These are phyloP conservation scores for Stratiomys singularior DNA, from an alignment of 2,888 invertebrate species.

Conservation along the genomic window DNA sequence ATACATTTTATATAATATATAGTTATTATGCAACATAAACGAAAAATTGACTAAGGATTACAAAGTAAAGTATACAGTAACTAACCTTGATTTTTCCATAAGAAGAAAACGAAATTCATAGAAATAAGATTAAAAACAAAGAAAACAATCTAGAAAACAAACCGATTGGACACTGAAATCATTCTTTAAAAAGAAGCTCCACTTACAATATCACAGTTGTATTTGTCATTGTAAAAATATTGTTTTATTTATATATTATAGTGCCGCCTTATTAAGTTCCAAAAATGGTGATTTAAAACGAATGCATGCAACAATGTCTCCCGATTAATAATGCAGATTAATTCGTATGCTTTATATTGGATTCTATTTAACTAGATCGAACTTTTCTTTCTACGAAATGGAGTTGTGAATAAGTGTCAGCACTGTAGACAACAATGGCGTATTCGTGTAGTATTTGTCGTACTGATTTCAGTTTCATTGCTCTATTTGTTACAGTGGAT, in stretches of 20 bases:
- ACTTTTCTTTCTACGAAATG: no score
- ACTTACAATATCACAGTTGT: conserved; percentile 45
- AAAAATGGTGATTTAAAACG: conserved; percentile 8
- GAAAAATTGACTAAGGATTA: conserved; percentile 17
- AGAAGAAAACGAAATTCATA: conserved; percentile 8
- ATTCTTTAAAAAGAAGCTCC: conserved; percentile 36
- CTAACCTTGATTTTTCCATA: conserved; percentile 35
- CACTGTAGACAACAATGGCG: no score
- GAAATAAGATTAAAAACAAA: conserved; percentile 14
- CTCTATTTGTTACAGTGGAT: no score
- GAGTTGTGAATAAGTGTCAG: no score
- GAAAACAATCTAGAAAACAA: conserved; percentile 21
- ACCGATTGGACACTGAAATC: conserved; percentile 24
- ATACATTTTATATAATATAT: conserved; percentile 3
- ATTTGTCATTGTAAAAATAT: conserved; percentile 43
- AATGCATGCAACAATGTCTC: conserved; percentile 1
- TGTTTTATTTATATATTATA: conserved; percentile 2
- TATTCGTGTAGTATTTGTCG: no score
- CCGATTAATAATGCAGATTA: neutral
- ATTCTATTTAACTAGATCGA: no score
- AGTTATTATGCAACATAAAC: conserved; percentile 4
- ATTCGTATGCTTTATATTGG: neutral
- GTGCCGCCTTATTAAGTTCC: conserved; percentile 31
- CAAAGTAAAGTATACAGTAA: neutral
- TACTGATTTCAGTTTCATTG: no score